phyloP scores from a whole-genome alignment of 2,113 vertebrate species.

The Phyllostomus discolor region DNA sequence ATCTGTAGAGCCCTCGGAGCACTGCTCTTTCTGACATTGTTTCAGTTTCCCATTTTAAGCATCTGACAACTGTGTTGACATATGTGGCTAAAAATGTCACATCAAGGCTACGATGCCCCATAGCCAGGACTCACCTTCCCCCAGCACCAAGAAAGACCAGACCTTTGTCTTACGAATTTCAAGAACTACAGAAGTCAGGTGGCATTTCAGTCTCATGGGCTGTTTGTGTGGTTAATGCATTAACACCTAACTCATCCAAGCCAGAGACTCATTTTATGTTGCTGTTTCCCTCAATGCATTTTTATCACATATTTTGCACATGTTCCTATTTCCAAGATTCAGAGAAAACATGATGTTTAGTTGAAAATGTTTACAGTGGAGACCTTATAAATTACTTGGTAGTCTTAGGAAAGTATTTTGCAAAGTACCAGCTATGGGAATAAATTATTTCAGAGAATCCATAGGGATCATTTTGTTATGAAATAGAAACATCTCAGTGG shows the following conservation, averaged over 20 bases:
- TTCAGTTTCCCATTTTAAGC: background rate
- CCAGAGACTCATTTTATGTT: background rate
- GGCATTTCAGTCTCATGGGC: background rate
- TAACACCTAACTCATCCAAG: background rate
- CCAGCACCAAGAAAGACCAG: background rate
- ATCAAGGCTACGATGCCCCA: background rate
- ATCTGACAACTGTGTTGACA: background rate
- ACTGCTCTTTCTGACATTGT: background rate
- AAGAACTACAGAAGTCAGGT: background rate
- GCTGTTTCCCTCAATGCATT: background rate
- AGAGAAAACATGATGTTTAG: background rate
- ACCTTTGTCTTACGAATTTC: background rate
- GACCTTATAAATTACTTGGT: slow-evolving; percentile 14
- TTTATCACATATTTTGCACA: slow-evolving; percentile 16
- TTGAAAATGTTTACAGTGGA: slow-evolving; percentile 1
- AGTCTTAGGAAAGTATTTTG: slow-evolving; percentile 34
- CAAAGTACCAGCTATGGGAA: slow-evolving; percentile 30
- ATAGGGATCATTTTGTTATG: background rate
- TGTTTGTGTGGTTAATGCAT: background rate
- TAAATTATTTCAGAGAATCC: slow-evolving; percentile 6
- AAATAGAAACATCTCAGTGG: background rate
- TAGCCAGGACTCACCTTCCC: background rate
- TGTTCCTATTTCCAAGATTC: slow-evolving; percentile 33
- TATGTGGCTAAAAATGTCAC: background rate
- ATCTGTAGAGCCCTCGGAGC: background rate